These are phyloP conservation scores for Chlorodrepanis virens DNA, from an alignment of 2,113 vertebrate genomes.

Conservation along the genomic window DNA sequence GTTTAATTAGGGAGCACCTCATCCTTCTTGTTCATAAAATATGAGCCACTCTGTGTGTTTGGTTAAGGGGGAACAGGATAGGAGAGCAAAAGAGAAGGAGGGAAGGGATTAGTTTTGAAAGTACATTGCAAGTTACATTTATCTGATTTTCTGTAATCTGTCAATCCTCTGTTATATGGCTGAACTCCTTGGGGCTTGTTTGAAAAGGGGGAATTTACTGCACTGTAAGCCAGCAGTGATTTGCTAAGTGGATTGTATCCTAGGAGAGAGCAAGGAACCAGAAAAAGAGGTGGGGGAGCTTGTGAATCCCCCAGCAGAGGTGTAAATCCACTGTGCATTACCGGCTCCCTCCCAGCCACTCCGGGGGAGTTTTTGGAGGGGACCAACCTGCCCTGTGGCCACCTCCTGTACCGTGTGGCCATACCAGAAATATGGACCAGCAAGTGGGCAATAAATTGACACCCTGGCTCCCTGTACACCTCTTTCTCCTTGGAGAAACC, in stretches of 20 bases:
- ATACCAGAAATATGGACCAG: background rate
- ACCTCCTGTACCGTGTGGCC: rapidly evolving
- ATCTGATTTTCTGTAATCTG: background rate
- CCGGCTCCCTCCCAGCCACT: background rate
- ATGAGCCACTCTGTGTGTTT: background rate
- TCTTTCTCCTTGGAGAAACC: background rate
- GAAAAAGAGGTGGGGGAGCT: background rate
- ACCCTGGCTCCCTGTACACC: background rate
- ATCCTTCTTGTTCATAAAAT: background rate
- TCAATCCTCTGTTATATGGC: background rate
- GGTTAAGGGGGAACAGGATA: background rate
- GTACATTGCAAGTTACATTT: background rate
- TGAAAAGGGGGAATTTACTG: constrained; percentile 23
- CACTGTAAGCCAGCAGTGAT: constrained; percentile 7
- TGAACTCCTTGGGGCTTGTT: background rate
- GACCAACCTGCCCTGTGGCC: background rate
- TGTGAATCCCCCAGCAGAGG: background rate
- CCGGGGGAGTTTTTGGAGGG: background rate
- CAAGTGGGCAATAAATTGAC: background rate
- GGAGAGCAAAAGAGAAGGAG: background rate
- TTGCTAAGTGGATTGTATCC: background rate
- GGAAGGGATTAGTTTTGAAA: background rate
- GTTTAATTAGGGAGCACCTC: background rate
- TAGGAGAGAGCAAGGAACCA: constrained; percentile 22
- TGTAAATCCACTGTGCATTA: background rate